A percentile compares a stretch with the other conserved stretches of the same genome.
These are phyloP conservation scores for Syritta pipiens DNA, from an alignment of 2,888 invertebrate species.

Conservation along the genomic window DNA sequence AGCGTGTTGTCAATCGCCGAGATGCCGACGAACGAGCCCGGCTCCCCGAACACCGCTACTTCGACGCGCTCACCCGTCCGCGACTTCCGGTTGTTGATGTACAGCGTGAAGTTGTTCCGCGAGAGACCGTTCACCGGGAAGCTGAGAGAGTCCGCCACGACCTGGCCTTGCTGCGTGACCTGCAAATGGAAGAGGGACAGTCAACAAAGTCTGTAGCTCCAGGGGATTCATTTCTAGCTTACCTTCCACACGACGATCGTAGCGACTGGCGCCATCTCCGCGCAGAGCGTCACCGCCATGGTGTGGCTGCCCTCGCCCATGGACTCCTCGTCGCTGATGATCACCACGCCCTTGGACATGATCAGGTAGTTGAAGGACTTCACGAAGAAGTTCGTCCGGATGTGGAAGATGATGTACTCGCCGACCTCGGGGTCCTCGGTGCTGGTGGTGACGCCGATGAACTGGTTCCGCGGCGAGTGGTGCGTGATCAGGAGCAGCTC, in stretches of 20 bases:
- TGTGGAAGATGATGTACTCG: constrained; percentile 94
- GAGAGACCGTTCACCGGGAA: constrained; percentile 96
- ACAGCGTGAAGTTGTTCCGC: constrained; percentile 90
- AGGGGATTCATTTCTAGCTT: not conserved
- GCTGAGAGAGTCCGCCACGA: constrained; percentile 93
- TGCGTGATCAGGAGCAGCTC: constrained; percentile 87
- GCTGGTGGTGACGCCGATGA: constrained; percentile 90
- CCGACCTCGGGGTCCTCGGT: constrained; percentile 91
- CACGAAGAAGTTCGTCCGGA: constrained; percentile 93
- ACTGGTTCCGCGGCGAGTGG: constrained; percentile 88
- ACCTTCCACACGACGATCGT: constrained; percentile 92
- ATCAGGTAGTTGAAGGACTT: constrained; percentile 92
- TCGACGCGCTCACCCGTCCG: constrained; percentile 93
- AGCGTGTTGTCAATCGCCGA: constrained; percentile 91
- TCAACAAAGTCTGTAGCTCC: not conserved
- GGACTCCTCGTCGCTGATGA: constrained; percentile 88
- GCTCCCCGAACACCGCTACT: constrained; percentile 94
- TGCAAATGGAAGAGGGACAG: not conserved
- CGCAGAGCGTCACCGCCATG: constrained; percentile 88
- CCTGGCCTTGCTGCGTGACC: constrained; percentile 85
- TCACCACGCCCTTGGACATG: constrained; percentile 92
- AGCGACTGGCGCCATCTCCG: constrained; percentile 94
- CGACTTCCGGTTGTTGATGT: constrained; percentile 93
- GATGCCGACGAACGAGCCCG: constrained; percentile 93
- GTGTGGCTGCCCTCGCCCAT: constrained; percentile 88